Evolutionary conservation across 2,888 invertebrate species (phyloP), one percentile per base, ranked within the genome.

Genomic region (Dynastes hyllus): DNA sequence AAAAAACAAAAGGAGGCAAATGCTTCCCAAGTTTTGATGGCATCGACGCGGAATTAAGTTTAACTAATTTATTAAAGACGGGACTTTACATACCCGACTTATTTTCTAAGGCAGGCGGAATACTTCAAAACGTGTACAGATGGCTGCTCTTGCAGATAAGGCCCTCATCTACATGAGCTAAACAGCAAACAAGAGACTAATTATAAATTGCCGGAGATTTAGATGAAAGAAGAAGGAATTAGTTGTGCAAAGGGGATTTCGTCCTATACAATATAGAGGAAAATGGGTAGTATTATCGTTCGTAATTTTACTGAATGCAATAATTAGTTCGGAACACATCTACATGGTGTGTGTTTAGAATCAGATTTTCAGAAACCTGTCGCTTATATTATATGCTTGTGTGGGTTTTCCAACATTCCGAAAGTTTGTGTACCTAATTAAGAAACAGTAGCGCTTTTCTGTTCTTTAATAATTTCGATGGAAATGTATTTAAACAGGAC

Each of bases 131-230:
- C 37, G 71, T 53, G 53, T 32, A 13, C 71, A 71, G 37, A 55
- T 71, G 71, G 37, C 73, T 73, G 73, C 40, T 73, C 40, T 37
- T 37, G 40, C 11, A 73, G 58, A 73, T 73, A 73, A 73, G 73
- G 29, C 73, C 73, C 73, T 73, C 73, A 73, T 73, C 73, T 73
- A n/a, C 40, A 73, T 73, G 45, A 73, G 58, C 73, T 61, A 61
- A 16, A 58, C 58, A 40, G 40, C 73, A 73, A 73, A 73, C 73
- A 73, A 73, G 58, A 73, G 73, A 58, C 58, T 73, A 73, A 73
- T 73, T 73, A 73, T 73, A 73, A 73, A 73, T 73, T 73, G 40
- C 16, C 58, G 40, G 16, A 27, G 58, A 73, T 58, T 73, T 73
- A 58, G n/a, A 73, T 58, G 58, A 73, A 61, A 71, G 58, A 55